phyloP scores from a whole-genome alignment of 2,888 invertebrate species.

The Oligia fasciuncula region DNA sequence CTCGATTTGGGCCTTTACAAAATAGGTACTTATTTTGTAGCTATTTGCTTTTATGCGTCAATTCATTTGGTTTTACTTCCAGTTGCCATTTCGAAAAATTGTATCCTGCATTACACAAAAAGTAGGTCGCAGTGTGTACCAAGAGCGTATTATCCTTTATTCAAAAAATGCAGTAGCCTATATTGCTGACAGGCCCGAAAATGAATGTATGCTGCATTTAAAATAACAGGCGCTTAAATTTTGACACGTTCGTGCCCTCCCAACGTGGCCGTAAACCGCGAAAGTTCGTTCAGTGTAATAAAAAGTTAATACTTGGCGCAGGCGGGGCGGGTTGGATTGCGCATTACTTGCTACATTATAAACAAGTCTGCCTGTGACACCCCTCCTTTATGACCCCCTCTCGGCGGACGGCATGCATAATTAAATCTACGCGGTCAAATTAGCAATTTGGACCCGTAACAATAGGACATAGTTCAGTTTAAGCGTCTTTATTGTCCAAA shows the following conservation, averaged over 20 bases:
- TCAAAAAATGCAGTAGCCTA: conserved; percentile 56
- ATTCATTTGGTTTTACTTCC: not conserved
- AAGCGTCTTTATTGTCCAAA: conserved; percentile 87
- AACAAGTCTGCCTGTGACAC: conserved; percentile 88
- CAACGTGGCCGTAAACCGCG: conserved; percentile 81
- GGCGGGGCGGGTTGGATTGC: conserved; percentile 83
- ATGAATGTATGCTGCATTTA: conserved; percentile 63
- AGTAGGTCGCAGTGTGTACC: not conserved
- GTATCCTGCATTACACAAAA: not conserved
- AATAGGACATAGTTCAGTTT: conserved; percentile 88
- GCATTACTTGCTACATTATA: conserved; percentile 89
- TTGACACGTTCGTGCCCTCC: conserved; percentile 77
- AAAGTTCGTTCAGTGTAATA: conserved; percentile 86
- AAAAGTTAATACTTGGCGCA: conserved; percentile 87
- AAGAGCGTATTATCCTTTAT: conserved; percentile 24
- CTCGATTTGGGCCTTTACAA: conserved; percentile 8
- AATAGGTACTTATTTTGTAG: conserved; percentile 13
- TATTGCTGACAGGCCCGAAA: conserved; percentile 57
- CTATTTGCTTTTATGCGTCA: conserved; percentile 11
- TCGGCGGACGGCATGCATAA: conserved; percentile 87
- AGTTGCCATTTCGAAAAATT: conserved; percentile 1
- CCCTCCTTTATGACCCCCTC: conserved; percentile 86
- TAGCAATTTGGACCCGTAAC: conserved; percentile 87
- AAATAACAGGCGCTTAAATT: conserved; percentile 74
- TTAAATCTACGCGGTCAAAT: conserved; percentile 90